Evolutionary conservation across 2,797 vertebrate species (phyloP).

Genomic region (Platalea minor): DNA sequence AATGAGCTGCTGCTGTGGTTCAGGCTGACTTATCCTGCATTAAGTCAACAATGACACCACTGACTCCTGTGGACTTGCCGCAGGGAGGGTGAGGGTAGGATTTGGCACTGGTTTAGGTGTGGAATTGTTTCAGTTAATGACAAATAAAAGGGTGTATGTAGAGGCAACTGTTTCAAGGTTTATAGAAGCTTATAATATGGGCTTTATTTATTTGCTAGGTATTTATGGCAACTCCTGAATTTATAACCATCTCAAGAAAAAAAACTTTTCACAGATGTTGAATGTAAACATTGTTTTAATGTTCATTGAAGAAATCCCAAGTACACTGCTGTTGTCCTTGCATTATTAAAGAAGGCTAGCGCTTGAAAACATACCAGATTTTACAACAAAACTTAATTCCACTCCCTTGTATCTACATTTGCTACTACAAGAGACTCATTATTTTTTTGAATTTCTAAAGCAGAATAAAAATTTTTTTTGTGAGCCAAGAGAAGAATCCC

Average conservation of each 20-base stretch:
- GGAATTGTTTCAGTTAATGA: neutral
- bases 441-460: neutral
- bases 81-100: neutral
- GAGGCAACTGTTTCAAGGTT: neutral
- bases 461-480: neutral
- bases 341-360: conserved; percentile 1
- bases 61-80: neutral
- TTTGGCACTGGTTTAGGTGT: neutral
- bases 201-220: neutral
- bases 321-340: neutral
- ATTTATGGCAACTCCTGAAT: neutral
- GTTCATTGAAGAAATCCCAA: neutral
- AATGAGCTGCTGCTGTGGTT: neutral
- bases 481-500: neutral
- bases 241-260: conserved; percentile 8
- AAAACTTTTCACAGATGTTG: conserved; percentile 26
- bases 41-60: neutral
- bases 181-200: neutral
- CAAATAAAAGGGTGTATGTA: neutral
- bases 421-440: neutral
- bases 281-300: conserved; percentile 21
- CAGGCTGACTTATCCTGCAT: neutral
- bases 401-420: neutral
- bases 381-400: neutral
- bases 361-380: neutral